These are phyloP conservation scores for Sminthopsis crassicaudata DNA, from an alignment of 2,113 vertebrate genomes.

Conservation along the genomic window DNA sequence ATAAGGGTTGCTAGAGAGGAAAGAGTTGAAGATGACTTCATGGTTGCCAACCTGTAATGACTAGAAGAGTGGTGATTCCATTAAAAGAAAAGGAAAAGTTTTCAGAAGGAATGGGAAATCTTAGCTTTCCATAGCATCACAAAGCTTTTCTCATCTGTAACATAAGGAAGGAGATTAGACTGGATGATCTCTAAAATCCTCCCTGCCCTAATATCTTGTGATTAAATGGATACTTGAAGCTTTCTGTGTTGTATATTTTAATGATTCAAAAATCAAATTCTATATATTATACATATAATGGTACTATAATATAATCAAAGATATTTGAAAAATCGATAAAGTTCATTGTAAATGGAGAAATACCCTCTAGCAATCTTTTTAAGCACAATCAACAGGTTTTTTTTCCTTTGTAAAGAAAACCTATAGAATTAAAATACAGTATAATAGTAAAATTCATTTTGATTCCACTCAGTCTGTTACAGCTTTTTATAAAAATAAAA, in stretches of 20 bases:
- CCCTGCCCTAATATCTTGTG: not conserved
- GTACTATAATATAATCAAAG: slow-evolving; percentile 27
- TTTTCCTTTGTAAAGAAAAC: slow-evolving; percentile 53
- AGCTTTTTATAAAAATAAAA: slow-evolving; percentile 5
- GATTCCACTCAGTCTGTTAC: not conserved
- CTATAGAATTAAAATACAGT: slow-evolving; percentile 2
- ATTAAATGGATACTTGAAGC: not conserved
- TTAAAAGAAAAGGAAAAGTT: not conserved
- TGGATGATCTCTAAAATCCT: not conserved
- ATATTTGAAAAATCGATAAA: slow-evolving; percentile 59
- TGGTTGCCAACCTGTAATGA: not conserved
- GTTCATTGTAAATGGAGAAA: slow-evolving; percentile 52
- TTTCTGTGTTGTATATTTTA: slow-evolving; percentile 50
- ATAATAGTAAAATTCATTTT: not conserved
- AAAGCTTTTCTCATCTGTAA: not conserved
- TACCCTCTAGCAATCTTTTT: slow-evolving; percentile 31
- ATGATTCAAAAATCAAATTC: slow-evolving; percentile 42
- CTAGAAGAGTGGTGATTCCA: not conserved
- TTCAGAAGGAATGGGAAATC: too few relatives aligned
- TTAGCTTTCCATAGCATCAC: not conserved
- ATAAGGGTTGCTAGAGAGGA: not conserved
- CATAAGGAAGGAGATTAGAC: not conserved
- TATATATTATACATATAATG: not conserved
- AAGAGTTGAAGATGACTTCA: not conserved
- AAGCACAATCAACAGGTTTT: slow-evolving; percentile 42